Evolutionary conservation across 1,140 invertebrate species (phyloP).

Genomic region (Mylabris phalerata): DNA sequence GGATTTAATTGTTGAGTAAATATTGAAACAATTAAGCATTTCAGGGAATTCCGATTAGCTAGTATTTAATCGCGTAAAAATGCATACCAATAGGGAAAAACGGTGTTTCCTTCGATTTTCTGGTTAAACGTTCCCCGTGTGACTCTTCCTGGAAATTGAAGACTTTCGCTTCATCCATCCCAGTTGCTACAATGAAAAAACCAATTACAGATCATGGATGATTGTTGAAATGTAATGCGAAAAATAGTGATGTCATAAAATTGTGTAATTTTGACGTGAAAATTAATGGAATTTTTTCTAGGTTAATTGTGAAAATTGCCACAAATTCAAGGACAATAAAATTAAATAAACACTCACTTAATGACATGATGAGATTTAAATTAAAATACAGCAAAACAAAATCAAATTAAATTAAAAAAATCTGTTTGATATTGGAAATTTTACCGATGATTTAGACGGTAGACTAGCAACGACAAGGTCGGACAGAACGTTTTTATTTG

Average conservation of each 20-base stretch:
- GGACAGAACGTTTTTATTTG: too few species aligned
- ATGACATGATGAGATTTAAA: neutral
- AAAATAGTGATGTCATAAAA: neutral
- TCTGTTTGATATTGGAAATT: too few species aligned
- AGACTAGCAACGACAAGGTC: too few species aligned
- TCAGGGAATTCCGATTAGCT: too few species aligned
- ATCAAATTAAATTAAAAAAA: too few species aligned
- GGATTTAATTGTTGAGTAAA: too few species aligned
- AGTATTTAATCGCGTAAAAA: neutral
- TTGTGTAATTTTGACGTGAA: neutral
- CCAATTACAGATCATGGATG: neutral
- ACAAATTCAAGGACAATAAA: neutral
- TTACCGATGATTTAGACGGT: too few species aligned
- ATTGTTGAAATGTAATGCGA: too few species aligned
- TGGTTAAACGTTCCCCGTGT: conserved; percentile 47
- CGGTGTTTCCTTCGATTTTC: conserved; percentile 59
- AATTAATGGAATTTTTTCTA: neutral
- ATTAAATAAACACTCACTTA: conserved; percentile 6
- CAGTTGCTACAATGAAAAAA: conserved; percentile 3
- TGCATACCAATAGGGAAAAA: conserved; percentile 59
- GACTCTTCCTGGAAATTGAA: conserved; percentile 43
- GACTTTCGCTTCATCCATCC: conserved; percentile 9
- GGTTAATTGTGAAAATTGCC: neutral
- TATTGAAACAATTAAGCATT: too few species aligned
- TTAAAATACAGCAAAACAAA: too few species aligned